phyloP scores from a whole-genome alignment of 35 echinoderm and acorn worm species.

The Stichopus chloronotus region DNA sequence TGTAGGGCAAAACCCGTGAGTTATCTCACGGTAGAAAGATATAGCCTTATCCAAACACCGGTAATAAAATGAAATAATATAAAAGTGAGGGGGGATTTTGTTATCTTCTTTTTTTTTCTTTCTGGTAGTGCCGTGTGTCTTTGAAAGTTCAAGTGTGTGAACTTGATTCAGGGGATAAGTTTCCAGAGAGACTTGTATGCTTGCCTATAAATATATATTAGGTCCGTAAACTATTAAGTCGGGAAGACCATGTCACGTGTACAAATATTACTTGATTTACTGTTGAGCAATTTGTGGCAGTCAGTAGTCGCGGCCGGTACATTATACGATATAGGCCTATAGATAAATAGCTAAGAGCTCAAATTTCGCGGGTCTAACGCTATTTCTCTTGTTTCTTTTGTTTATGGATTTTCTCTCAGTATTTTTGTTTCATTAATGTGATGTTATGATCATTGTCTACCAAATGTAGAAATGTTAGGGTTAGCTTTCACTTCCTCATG shows the following conservation, averaged over 20 bases:
- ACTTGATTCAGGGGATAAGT: slow-evolving; percentile 18
- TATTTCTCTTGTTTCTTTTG: no score
- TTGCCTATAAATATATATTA: no score
- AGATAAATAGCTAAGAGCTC: no score
- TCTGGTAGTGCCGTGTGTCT: neutral
- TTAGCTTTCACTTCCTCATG: no score
- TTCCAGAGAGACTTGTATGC: neutral
- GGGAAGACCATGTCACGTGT: neutral
- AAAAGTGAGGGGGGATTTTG: neutral
- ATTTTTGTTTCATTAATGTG: no score
- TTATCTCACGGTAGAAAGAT: neutral
- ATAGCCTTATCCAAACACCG: slow-evolving; percentile 28
- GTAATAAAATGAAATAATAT: neutral
- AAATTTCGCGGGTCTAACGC: no score
- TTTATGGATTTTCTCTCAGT: no score
- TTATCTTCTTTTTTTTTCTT: neutral
- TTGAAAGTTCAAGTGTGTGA: slow-evolving; percentile 39
- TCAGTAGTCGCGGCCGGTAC: no score
- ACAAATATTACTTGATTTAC: neutral
- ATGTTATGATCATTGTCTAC: no score
- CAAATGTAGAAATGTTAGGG: no score
- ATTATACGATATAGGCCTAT: no score
- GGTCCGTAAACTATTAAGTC: slow-evolving; percentile 12
- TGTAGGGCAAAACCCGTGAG: slow-evolving; percentile 31
- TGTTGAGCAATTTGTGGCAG: no score